Conservation (phyloP, 2,113 vertebrate genomes). For the Python bivittatus region DNA sequence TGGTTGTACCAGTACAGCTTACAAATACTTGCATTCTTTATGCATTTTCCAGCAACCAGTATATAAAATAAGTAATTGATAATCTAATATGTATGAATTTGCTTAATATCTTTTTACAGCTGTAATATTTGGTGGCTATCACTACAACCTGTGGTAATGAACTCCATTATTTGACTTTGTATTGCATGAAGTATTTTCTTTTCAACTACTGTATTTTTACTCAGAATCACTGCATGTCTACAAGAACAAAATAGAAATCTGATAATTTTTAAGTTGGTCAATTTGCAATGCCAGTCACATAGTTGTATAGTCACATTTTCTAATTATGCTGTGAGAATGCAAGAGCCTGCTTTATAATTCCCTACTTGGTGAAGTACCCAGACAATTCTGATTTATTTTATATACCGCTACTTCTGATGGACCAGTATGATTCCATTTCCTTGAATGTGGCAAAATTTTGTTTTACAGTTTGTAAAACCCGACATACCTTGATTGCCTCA, state of each 20-base stretch:
- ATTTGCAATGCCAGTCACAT: background rate
- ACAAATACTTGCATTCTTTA: too few species aligned
- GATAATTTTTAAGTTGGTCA: background rate
- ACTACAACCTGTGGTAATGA: too few species aligned
- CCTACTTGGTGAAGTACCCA: background rate
- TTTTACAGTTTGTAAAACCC: background rate
- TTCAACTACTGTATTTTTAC: background rate
- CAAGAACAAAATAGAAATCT: background rate
- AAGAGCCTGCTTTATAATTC: background rate
- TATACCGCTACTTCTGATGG: background rate
- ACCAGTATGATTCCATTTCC: background rate
- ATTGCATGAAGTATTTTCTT: background rate
- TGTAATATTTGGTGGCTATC: too few species aligned
- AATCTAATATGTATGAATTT: too few species aligned
- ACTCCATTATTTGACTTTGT: too few species aligned
- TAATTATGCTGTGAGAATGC: background rate
- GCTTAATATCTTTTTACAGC: too few species aligned
- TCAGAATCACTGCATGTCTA: background rate
- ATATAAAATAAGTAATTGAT: too few species aligned
- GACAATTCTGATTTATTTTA: background rate
- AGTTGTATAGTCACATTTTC: background rate
- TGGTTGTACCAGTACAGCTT: too few species aligned
- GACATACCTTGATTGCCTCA: background rate
- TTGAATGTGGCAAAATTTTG: background rate
- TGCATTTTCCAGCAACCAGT: too few species aligned